Evolutionary conservation across 2,888 invertebrate species (phyloP).

Genomic region (Sinopyrophorus schimmeli): DNA sequence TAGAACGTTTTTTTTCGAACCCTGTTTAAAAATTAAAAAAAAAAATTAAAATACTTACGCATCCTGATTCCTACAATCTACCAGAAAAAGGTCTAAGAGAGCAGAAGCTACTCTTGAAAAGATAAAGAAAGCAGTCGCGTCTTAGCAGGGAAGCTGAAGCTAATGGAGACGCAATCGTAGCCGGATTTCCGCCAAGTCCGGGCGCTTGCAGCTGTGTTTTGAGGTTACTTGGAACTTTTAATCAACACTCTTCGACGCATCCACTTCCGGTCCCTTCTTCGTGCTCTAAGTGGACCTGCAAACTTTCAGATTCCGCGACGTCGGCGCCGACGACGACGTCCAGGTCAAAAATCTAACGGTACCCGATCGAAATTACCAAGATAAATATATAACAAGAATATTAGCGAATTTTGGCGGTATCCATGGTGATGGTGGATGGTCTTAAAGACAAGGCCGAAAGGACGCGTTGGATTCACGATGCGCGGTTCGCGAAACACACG

Average conservation of each 20-base stretch:
- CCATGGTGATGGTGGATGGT: constrained; percentile 36
- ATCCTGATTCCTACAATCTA: no score
- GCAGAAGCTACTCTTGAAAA: no score
- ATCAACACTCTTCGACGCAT: constrained; percentile 19
- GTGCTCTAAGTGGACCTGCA: no score
- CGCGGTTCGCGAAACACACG: constrained; percentile 38
- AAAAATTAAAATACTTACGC: background rate
- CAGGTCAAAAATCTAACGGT: no score
- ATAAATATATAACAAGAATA: no score
- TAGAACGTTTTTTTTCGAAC: constrained; percentile 1
- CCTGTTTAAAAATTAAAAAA: background rate
- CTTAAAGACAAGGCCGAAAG: constrained; percentile 29
- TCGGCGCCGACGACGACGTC: no score
- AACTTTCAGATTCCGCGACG: no score
- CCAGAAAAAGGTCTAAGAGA: no score
- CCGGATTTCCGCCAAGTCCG: constrained; percentile 52
- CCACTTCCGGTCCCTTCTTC: constrained; percentile 15
- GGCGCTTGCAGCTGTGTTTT: constrained; percentile 49
- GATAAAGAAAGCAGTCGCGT: background rate
- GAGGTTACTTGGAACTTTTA: constrained; percentile 20
- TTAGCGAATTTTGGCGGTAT: constrained; percentile 32
- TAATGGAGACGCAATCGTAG: constrained; percentile 39
- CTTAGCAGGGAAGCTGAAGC: constrained; percentile 10
- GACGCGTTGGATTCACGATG: constrained; percentile 31
- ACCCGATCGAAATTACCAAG: no score